Base-by-base conservation (phyloP, 2,888 invertebrate genomes). In the Tetranychus truncatus region DNA sequence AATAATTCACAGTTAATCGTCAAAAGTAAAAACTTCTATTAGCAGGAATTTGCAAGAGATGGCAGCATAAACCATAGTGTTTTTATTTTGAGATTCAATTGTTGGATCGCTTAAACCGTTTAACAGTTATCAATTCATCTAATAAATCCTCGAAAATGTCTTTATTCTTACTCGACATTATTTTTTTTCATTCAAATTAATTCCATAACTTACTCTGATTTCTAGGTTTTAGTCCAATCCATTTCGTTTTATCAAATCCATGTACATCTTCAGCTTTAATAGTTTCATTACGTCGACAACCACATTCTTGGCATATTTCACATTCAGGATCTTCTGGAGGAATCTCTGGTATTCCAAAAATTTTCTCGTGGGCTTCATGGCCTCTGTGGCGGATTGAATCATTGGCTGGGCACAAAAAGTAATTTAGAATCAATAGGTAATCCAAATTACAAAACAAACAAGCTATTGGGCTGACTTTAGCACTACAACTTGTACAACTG, bases 341-440 rank as follows among this genome's bases (percentile, higher is more conserved):
- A 69, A 69, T 69, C 69, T 69, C 69, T 20, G 69, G 69, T 69
- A 69, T 69, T 24, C 69, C 69, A 5, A 69, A 69, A 20, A 69
- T 21, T 69, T 69, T 69, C 20, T 69, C 69, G 8, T 24, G 21
- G 55, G 55, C 11, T 15, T 55, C 55, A 55, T 55, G 55, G 0
- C 55, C 55, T 15, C 15, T 55, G 55, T 55, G 55, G 2, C 55
- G 55, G 15, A 9, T 55, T 55, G 55, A 55, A 55, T 55, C 55
- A 55, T 55, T 55, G 55, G 55, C 55, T 55, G 55, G 34, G 4
- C 34, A 34, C 34, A 55, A 15, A 55, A 55, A 15, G 4, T 11
- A 15, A 55, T 9, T 11, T 1, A 5, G 55, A 55, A 6, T 15
- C 2, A 55, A 55, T 55, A 15, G 55, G 7, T 55, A 55, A 15